phyloP scores from a whole-genome alignment of 1,140 invertebrate genomes.

The Drosophila rufa region DNA sequence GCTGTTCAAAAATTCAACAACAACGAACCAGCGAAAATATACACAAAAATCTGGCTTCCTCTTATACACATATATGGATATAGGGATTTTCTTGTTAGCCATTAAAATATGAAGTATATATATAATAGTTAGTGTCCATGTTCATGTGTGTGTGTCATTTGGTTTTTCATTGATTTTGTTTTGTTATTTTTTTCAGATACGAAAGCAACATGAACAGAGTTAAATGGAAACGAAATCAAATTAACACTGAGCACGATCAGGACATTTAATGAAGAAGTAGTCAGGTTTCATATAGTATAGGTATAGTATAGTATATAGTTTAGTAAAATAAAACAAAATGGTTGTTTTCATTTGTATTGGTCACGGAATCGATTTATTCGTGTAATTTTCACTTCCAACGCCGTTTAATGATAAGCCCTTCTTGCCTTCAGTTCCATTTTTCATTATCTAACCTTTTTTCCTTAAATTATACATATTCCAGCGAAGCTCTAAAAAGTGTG shows the following conservation, averaged over 20 bases:
- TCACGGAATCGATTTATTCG: neutral
- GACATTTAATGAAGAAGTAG: constrained; percentile 73
- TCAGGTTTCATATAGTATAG: constrained; percentile 32
- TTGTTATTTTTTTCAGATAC: constrained; percentile 31
- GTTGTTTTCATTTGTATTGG: constrained; percentile 23
- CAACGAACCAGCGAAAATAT: constrained; percentile 38
- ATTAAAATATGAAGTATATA: constrained; percentile 45
- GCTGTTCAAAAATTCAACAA: constrained; percentile 30
- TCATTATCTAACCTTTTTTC: neutral
- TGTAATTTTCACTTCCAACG: neutral
- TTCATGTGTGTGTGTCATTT: constrained; percentile 35
- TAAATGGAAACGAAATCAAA: constrained; percentile 69
- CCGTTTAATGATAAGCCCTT: neutral
- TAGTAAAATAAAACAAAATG: constrained; percentile 23
- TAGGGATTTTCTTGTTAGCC: constrained; percentile 13
- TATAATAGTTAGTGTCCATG: constrained; percentile 25
- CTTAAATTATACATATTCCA: neutral
- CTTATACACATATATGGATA: constrained; percentile 12
- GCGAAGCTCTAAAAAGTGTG: constrained; percentile 29
- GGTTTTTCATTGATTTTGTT: neutral
- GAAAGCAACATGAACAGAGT: constrained; percentile 63
- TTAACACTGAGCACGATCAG: constrained; percentile 75
- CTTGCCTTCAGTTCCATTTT: neutral
- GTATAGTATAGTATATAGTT: constrained; percentile 36
- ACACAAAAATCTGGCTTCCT: constrained; percentile 38